Evolutionary conservation across 2,888 invertebrate species (phyloP).

Genomic region (Trissonchulus latispiculum): DNA sequence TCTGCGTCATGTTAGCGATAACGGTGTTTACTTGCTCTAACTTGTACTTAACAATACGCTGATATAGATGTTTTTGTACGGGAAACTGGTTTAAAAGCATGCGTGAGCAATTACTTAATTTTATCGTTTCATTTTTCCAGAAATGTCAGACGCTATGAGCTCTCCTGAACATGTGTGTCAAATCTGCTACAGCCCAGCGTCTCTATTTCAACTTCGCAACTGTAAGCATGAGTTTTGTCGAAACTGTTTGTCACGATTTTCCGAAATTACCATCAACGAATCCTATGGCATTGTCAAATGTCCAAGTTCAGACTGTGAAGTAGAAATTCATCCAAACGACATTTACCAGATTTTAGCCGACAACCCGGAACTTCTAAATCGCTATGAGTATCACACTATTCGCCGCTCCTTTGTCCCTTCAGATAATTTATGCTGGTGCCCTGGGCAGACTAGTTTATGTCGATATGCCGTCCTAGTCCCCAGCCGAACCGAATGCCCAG

Average conservation of each 20-base stretch:
- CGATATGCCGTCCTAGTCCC: not conserved
- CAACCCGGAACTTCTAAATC: not conserved
- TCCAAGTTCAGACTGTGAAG: not conserved
- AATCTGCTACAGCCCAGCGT: too few species aligned
- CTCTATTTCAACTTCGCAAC: too few species aligned
- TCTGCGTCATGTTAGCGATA: too few species aligned
- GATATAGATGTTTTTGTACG: too few species aligned
- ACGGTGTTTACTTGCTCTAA: too few species aligned
- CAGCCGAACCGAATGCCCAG: not conserved
- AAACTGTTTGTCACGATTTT: not conserved
- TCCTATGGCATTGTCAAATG: not conserved
- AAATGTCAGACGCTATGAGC: too few species aligned
- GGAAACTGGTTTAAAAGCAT: too few species aligned
- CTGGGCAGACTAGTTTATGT: not conserved
- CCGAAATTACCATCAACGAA: not conserved
- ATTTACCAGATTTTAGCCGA: not conserved
- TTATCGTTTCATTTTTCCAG: too few species aligned
- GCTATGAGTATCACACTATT: not conserved
- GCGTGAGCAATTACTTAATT: too few species aligned
- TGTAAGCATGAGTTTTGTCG: not conserved
- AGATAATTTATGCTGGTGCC: not conserved
- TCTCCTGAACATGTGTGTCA: too few species aligned
- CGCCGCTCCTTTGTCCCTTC: not conserved
- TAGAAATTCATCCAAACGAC: not conserved
- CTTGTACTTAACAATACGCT: too few species aligned